Percentiles rank a stretch among this genome's conserved stretches.
phyloP scores from a whole-genome alignment of 2,113 vertebrate species.

The Danionella cerebrum region DNA sequence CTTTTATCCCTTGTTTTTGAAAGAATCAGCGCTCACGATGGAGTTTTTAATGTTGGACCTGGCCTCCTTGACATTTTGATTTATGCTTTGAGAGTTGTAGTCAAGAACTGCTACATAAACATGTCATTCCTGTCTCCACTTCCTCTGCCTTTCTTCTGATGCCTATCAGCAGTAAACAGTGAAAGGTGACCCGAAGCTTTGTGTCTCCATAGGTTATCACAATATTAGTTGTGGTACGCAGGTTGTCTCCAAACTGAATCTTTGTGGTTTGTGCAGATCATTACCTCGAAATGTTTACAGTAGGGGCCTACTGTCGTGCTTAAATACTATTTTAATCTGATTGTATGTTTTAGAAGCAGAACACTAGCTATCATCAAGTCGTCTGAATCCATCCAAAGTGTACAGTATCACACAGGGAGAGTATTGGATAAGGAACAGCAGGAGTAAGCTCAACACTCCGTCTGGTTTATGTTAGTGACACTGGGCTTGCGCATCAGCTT shows the following conservation, averaged over 20 bases:
- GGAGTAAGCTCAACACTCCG: not conserved
- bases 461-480: constrained; percentile 29
- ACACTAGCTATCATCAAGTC: not conserved
- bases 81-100: constrained; percentile 35
- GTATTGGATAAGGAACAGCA: not conserved
- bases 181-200: not conserved
- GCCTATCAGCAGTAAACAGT: constrained; percentile 32
- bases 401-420: not conserved
- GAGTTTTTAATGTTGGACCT: not conserved
- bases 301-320: not conserved
- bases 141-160: constrained; percentile 27
- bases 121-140: constrained; percentile 24
- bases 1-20: not conserved
- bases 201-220: not conserved
- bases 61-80: constrained; percentile 31
- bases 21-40: too few relatives aligned
- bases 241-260: not conserved
- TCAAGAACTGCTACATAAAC: constrained; percentile 40
- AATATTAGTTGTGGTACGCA: not conserved
- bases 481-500: constrained; percentile 24
- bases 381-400: not conserved
- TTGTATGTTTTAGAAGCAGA: constrained; percentile 1
- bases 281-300: not conserved
- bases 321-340: not conserved
- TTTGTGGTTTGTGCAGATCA: not conserved